Percentiles rank a stretch among this genome's conserved stretches.
These are phyloP conservation scores for Chelonoidis abingdonii DNA, from an alignment of 2,113 vertebrate genomes.

Conservation along the genomic window DNA sequence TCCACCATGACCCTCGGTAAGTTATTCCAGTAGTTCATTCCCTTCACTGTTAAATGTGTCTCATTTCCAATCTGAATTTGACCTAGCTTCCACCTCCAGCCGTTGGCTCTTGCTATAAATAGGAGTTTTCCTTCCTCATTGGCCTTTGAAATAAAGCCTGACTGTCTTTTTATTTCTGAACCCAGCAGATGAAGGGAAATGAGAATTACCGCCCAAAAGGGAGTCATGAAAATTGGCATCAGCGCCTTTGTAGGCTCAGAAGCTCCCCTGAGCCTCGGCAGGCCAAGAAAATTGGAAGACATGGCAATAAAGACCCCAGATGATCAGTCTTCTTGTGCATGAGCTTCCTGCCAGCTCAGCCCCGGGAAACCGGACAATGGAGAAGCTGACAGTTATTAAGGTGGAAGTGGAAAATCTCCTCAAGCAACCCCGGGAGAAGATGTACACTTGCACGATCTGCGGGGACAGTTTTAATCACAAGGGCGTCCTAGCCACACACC, in stretches of 20 bases:
- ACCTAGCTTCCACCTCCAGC: background rate
- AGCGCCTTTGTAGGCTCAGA: background rate
- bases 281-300: background rate
- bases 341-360: background rate
- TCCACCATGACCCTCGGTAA: background rate
- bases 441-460: slow-evolving; percentile 38
- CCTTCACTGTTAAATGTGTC: background rate
- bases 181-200: slow-evolving; percentile 37
- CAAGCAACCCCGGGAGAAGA: slow-evolving; percentile 49
- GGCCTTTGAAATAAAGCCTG: background rate
- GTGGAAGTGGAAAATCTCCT: slow-evolving; percentile 61
- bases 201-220: background rate
- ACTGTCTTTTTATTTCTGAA: background rate
- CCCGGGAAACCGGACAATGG: slow-evolving; percentile 35
- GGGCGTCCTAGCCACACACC: slow-evolving; percentile 28
- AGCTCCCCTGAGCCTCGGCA: background rate
- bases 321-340: background rate
- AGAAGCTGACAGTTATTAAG: slow-evolving; percentile 36
- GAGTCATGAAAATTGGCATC: slow-evolving; percentile 55
- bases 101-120: background rate
- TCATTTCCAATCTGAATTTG: background rate
- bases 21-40: background rate
- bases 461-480: slow-evolving; percentile 71
- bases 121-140: background rate
- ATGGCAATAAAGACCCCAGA: background rate